phyloP scores from a whole-genome alignment of 1,140 invertebrate genomes.

The Ceratina japonica region DNA sequence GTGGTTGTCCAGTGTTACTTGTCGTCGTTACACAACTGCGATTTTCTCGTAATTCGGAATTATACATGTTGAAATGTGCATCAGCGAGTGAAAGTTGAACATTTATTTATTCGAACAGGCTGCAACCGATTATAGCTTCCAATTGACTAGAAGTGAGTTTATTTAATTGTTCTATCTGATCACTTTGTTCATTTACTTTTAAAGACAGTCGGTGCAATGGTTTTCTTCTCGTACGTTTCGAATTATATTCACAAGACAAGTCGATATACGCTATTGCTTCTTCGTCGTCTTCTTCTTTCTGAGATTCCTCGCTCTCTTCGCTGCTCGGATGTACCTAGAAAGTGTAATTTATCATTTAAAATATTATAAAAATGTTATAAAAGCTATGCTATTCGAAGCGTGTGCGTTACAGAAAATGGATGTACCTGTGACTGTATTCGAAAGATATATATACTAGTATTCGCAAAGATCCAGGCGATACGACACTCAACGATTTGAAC shows the following conservation, averaged over 20 bases:
- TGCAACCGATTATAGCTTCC: constrained; percentile 67
- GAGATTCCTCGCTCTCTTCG: constrained; percentile 69
- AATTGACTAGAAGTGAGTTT: constrained; percentile 68
- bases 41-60: too few species aligned
- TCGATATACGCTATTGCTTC: constrained; percentile 30
- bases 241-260: constrained; percentile 40
- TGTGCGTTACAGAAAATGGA: constrained; percentile 2
- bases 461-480: too few species aligned
- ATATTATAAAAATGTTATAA: background rate
- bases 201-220: constrained; percentile 42
- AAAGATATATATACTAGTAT: too few species aligned
- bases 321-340: constrained; percentile 69
- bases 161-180: constrained; percentile 49
- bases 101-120: constrained; percentile 34
- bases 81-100: background rate
- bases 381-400: too few species aligned
- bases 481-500: too few species aligned
- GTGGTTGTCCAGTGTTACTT: too few species aligned
- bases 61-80: too few species aligned
- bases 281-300: constrained; percentile 65
- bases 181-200: constrained; percentile 33
- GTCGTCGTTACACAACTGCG: too few species aligned
- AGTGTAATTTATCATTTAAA: constrained; percentile 31
- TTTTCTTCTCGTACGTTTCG: constrained; percentile 40
- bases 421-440: background rate